Conservation (phyloP, 2,113 vertebrate species). For the Corythornis vintsioides region DNA sequence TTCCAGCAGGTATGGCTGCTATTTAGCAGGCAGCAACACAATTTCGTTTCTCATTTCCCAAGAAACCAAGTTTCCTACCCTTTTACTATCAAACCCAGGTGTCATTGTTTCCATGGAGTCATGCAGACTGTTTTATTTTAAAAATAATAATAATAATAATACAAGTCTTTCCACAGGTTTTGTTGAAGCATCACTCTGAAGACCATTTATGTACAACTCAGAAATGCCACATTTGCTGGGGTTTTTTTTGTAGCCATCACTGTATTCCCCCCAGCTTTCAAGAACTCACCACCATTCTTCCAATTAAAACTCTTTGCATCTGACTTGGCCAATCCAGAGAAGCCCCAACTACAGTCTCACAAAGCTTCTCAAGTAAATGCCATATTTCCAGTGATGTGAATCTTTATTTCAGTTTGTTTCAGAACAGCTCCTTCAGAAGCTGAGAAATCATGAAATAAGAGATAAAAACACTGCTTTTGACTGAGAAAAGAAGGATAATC, state of each 20-base stretch:
- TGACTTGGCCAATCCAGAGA: background rate
- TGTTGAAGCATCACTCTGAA: conserved; percentile 7
- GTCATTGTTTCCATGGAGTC: background rate
- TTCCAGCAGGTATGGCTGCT: conserved; percentile 5
- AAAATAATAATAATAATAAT: background rate
- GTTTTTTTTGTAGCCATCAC: background rate
- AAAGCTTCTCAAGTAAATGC: background rate
- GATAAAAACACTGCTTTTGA: background rate
- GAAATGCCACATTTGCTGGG: background rate
- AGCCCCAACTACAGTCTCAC: too few species aligned
- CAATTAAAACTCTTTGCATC: background rate
- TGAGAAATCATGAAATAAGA: background rate
- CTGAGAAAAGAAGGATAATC: background rate
- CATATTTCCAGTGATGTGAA: fast-evolving
- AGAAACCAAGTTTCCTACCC: conserved; percentile 8
- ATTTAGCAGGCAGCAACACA: background rate
- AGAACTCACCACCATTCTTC: background rate
- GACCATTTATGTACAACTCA: background rate
- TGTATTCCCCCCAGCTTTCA: background rate
- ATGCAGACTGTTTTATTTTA: background rate
- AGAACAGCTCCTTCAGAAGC: background rate
- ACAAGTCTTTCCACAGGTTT: background rate
- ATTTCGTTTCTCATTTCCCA: background rate
- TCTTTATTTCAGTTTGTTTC: background rate
- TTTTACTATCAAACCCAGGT: background rate